Evolutionary conservation across 2,113 vertebrate species (phyloP).

Genomic region (Pongo pygmaeus): DNA sequence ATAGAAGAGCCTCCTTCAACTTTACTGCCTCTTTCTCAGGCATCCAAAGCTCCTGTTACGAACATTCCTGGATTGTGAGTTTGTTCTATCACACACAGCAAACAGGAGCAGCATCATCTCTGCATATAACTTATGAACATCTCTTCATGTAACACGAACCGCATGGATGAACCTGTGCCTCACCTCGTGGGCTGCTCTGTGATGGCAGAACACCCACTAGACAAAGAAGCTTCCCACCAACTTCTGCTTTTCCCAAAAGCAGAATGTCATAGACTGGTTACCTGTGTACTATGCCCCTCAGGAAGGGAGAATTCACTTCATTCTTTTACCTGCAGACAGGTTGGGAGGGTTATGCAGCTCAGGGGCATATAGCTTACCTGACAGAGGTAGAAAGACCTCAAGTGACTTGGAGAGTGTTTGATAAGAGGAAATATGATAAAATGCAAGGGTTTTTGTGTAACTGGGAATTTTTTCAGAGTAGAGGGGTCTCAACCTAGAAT

Average conservation of each 20-base stretch:
- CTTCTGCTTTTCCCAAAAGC: not conserved
- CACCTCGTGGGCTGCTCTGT: not conserved
- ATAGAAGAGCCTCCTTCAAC: not conserved
- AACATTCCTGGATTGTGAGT: not conserved
- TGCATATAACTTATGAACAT: not conserved
- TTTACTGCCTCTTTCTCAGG: not conserved
- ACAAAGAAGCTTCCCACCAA: not conserved
- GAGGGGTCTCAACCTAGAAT: not conserved
- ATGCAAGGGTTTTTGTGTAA: not conserved
- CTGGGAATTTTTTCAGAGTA: not conserved
- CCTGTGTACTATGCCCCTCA: too few species aligned
- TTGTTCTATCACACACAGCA: not conserved
- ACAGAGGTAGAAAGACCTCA: not conserved
- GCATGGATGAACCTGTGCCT: not conserved
- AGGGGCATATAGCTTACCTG: fast-evolving
- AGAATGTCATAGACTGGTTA: not conserved
- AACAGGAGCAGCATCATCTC: not conserved
- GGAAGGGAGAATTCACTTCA: not conserved
- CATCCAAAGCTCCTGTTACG: not conserved
- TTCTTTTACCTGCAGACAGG: not conserved
- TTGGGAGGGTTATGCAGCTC: not conserved
- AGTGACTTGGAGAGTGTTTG: not conserved
- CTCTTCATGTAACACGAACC: not conserved
- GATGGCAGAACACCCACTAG: not conserved
- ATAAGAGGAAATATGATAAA: not conserved